Conservation (phyloP, 2,888 invertebrate species). For the Meteorus colon region DNA sequence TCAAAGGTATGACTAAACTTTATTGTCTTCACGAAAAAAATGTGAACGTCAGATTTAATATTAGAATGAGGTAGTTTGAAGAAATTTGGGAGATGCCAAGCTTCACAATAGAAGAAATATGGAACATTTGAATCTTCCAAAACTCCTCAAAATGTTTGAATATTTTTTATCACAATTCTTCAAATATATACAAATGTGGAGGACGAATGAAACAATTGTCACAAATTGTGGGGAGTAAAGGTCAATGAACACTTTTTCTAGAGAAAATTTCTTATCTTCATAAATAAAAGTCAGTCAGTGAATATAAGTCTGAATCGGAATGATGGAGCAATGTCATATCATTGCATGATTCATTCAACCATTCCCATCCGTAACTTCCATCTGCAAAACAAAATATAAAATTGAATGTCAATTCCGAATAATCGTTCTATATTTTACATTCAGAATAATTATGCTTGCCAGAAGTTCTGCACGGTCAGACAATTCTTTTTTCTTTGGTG, state of each 20-base stretch:
- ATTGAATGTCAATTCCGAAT: slow-evolving; percentile 3
- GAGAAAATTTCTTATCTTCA: background rate
- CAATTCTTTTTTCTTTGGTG: slow-evolving; percentile 40
- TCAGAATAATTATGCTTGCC: slow-evolving; percentile 8
- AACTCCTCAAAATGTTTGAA: too few species aligned
- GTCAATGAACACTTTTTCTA: background rate
- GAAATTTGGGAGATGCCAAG: too few species aligned
- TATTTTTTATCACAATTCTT: too few species aligned
- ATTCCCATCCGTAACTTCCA: slow-evolving; percentile 51
- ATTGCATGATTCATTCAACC: slow-evolving; percentile 17
- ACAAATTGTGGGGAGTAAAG: background rate
- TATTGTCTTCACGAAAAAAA: background rate
- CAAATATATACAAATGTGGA: too few species aligned
- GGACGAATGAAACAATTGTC: background rate
- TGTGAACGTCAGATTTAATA: background rate
- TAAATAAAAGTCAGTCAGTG: background rate
- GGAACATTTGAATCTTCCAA: too few species aligned
- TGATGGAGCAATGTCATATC: too few species aligned
- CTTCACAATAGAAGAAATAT: too few species aligned
- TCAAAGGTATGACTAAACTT: background rate
- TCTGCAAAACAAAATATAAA: slow-evolving; percentile 45
- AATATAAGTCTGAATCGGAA: too few species aligned
- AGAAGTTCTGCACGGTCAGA: slow-evolving; percentile 3
- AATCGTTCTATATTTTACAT: background rate
- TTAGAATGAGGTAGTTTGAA: too few species aligned